Base-by-base conservation (phyloP, 2,888 invertebrate species). In the Syritta pipiens region DNA sequence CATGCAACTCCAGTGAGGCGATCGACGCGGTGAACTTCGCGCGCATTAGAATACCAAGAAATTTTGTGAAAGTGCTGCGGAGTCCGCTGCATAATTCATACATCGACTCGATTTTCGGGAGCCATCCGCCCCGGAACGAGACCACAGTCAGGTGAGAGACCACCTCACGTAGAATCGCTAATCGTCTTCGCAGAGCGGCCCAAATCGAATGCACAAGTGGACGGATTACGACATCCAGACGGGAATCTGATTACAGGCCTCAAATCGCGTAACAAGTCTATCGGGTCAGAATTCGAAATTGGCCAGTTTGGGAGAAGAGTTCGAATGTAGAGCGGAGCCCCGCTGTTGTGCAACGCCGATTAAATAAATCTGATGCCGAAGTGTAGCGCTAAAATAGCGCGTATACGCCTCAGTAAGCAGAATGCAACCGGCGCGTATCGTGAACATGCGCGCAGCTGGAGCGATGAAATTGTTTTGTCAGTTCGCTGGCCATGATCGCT, bases 41-140 rank as follows among this genome's bases (percentile, higher is more conserved):
- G 74, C 68, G 35, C 74, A 67, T 79, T 57, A 74, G 74, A 79
- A 79, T 79, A 79, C 67, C 49, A 67, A 57, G 49, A 79, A 62
- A 74, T 55, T n/a, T n/a, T 74, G 74, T 74, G 79, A 79, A 79
- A 79, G 77, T 74, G 28, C 44, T 19, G 22, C 55, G 48, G 53
- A 79, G 49, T 44, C 20, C 55, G 7, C 62, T 79, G 79, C 79
- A 79, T 79, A 30, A 79, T 79, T 79, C 74, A 79, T 79, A n/a
- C n/a, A n/a, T n/a, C n/a, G n/a, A 49, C 42, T 49, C 28, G 2
- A 40, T 28, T 51, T 53, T 62, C 19, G 55, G 74, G 22, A 17
- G 35, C 63, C 30, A 55, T 62, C 62, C 63, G 53, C 72, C 63
- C 57, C 55, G 62, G 40, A 62, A 51, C 65, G 46, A 17, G 17